Evolutionary conservation across 2,888 invertebrate genomes (phyloP), one percentile per base, ranked within the genome.

Genomic region (Girardia tigrina): DNA sequence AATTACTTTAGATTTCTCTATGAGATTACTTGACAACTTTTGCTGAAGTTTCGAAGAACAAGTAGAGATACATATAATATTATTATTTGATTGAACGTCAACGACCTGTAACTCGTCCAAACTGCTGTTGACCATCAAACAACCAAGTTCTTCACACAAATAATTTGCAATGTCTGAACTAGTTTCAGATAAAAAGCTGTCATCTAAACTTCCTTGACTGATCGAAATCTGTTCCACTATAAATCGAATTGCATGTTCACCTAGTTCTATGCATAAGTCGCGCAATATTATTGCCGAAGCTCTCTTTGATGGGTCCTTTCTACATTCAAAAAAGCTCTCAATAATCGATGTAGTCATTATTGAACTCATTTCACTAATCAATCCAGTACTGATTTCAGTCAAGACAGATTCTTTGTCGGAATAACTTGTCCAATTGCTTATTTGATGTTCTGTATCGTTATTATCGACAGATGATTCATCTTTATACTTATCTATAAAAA

Each of bases 81-180:
- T 56, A 2, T n/a, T 4, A 23, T 56, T 56, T 56, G 56, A 6
- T 12, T n/a, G 56, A 56, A 56, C 4, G 4, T 56, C 56, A 4
- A 2, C 56, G 4, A 56, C n/a, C 23, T 56, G 56, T 56, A 56
- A 12, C 23, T 56, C 56, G n/a, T 56, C 8, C n/a, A 56, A n/a
- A 56, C 8, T 56, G 56, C n/a, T 56, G n/a, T 56, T 56, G 4
- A 56, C 56, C 4, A 56, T 56, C 8, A 56, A 16, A 56, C 56
- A 56, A 56, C 56, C 56, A 4, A 56, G 56, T n/a, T 4, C 56
- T 56, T 56, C 56, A 56, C 56, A 56, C 23, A 56, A n/a, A 56
- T 56, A 56, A 56, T 56, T 56, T 4, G 56, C 56, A 56, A 56
- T 56, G n/a, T 56, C 56, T 20, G 6, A 20, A 56, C 56, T 56